Base-by-base conservation (phyloP, 2,113 vertebrate species). In the Nematolebias whitei region DNA sequence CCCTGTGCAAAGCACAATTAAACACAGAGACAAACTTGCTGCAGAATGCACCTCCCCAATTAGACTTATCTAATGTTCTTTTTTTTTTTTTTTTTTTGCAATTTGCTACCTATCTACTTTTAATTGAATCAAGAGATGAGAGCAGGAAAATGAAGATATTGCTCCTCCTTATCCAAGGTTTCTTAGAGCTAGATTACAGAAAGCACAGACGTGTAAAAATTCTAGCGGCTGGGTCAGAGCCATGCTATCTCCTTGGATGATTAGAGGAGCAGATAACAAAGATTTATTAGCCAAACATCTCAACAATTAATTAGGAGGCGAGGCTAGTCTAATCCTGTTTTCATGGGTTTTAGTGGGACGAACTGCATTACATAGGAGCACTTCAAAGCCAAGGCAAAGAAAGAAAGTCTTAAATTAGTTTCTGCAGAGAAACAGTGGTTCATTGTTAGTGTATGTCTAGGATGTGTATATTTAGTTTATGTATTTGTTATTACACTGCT, bases 271-370 rank as follows among this genome's bases (percentile, higher is more conserved):
- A 85, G 86, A 92, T 90, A 91, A 84, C 84, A 44, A 69, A 85
- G 83, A 92, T 90, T 85, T 88, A 90, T 88, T 87, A 78, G 86
- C 79, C 82, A 76, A 88, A 87, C 83, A 82, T 53, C 76, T 73
- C 15, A 2, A 73, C 79, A 87, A 89, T 91, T 91, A 90, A 92
- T 90, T 90, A 86, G 73, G 70, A 74, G 85, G 78, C n/a, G 6
- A 24, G 60, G 60, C 78, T 50, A 41, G 78, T 85, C 77, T 89
- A 89, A 91, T 91, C 89, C 83, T 74, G 83, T 87, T 91, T 88
- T 77, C 83, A 76, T 3, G 41, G 77, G 81, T 71, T 79, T 83
- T 71, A 68, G 71, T 2, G 39, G 67, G 75, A 83, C 61, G 68
- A 84, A 79, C 63, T 15, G 67, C 52, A 63, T 77, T 45, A 45